These are phyloP conservation scores for Caenorhabditis wallacei DNA, from an alignment of 2,888 invertebrate species.

Conservation along the genomic window DNA sequence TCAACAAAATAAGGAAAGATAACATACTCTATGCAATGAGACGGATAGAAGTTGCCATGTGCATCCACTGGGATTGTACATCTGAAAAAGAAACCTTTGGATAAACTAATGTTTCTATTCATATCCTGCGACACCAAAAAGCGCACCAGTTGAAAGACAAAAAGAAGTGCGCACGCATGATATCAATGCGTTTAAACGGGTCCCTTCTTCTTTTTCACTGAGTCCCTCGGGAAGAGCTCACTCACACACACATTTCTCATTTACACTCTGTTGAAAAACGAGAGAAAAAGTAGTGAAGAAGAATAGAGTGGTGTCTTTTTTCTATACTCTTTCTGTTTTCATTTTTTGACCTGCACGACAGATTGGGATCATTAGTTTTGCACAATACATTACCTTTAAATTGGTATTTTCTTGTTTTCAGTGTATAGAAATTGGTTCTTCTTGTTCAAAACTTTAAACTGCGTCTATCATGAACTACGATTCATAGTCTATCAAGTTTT, in stretches of 20 bases:
- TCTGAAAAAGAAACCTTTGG: slow-evolving; percentile 45
- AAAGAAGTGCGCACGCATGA: slow-evolving; percentile 46
- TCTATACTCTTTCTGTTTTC: slow-evolving; percentile 10
- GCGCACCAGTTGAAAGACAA: slow-evolving; percentile 21
- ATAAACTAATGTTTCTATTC: too few species aligned
- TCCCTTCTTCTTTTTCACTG: neutral
- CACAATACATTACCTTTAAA: neutral
- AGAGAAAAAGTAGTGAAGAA: slow-evolving; percentile 37
- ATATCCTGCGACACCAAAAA: neutral
- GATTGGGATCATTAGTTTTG: slow-evolving; percentile 43
- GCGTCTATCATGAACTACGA: too few species aligned
- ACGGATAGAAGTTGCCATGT: slow-evolving; percentile 82
- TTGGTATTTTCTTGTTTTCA: slow-evolving; percentile 25
- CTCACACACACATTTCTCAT: slow-evolving; percentile 63
- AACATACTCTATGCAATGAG: slow-evolving; percentile 79
- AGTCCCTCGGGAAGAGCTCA: slow-evolving; percentile 34
- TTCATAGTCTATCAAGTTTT: too few species aligned
- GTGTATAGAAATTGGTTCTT: slow-evolving; percentile 5
- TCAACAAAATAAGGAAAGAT: too few species aligned
- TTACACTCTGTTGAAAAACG: slow-evolving; percentile 66
- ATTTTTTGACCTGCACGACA: slow-evolving; percentile 51
- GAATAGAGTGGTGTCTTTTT: slow-evolving; percentile 15
- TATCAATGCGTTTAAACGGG: slow-evolving; percentile 61
- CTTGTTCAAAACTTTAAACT: too few species aligned
- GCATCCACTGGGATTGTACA: slow-evolving; percentile 61